phyloP scores from a whole-genome alignment of 2,888 invertebrate species.

The Calameuta pallipes region DNA sequence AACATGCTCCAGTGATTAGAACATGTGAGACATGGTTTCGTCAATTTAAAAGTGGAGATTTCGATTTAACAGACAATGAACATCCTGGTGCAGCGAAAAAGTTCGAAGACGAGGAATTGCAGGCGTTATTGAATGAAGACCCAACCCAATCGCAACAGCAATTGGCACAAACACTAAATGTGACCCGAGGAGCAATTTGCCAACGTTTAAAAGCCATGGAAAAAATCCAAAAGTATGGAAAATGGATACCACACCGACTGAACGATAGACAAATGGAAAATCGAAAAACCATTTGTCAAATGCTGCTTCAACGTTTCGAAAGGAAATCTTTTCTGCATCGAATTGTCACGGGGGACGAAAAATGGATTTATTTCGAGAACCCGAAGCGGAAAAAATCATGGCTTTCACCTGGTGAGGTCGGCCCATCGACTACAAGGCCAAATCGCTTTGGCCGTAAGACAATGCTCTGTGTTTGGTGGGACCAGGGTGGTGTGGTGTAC shows the following conservation, averaged over 20 bases:
- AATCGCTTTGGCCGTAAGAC: slow-evolving; percentile 9
- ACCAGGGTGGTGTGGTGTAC: background rate
- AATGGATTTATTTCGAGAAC: slow-evolving; percentile 9
- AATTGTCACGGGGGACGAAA: slow-evolving; percentile 17
- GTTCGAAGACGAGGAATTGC: slow-evolving; percentile 27
- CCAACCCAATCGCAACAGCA: slow-evolving; percentile 27
- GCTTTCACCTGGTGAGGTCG: slow-evolving; percentile 10
- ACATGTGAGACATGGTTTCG: slow-evolving; percentile 19
- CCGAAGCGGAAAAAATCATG: slow-evolving; percentile 6
- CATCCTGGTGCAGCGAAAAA: slow-evolving; percentile 19
- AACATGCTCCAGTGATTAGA: slow-evolving; percentile 12
- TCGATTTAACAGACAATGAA: slow-evolving; percentile 29
- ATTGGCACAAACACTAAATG: slow-evolving; percentile 23
- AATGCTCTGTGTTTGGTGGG: slow-evolving; percentile 9
- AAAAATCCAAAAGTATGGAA: slow-evolving; percentile 18
- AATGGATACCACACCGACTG: slow-evolving; percentile 9
- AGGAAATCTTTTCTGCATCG: slow-evolving; percentile 17
- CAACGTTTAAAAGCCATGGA: slow-evolving; percentile 18
- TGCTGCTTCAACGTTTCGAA: slow-evolving; percentile 13
- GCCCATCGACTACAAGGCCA: slow-evolving; percentile 14
- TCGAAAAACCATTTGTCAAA: slow-evolving; percentile 14
- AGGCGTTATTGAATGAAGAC: slow-evolving; percentile 30
- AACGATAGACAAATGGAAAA: slow-evolving; percentile 12
- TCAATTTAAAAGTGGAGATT: slow-evolving; percentile 28
- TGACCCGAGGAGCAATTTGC: slow-evolving; percentile 21